Conservation (phyloP, 2,797 vertebrate species). For the Philypnodon macrostomus region DNA sequence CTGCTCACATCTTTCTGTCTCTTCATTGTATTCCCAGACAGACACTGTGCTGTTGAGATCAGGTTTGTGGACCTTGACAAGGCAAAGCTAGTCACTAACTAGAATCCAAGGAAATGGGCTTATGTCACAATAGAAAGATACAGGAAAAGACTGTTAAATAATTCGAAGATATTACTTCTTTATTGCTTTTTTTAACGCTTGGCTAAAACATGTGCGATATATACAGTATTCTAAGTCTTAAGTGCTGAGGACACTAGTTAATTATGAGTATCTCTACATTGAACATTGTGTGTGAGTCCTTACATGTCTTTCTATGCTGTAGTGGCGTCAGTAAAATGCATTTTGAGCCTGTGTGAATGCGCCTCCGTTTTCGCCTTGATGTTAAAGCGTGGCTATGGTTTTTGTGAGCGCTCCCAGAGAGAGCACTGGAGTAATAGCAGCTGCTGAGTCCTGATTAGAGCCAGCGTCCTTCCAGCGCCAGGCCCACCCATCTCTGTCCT, state of each 20-base stretch:
- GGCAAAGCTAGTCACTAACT: too few relatives aligned
- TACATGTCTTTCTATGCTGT: slow-evolving; percentile 15
- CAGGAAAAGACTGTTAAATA: too few relatives aligned
- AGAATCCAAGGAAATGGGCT: too few relatives aligned
- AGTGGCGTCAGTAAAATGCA: slow-evolving; percentile 16
- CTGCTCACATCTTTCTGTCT: too few relatives aligned
- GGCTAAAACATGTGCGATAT: too few relatives aligned
- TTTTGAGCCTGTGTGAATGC: slow-evolving; percentile 11
- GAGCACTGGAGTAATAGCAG: slow-evolving; percentile 70
- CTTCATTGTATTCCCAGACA: too few relatives aligned
- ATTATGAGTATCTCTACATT: slow-evolving; percentile 5
- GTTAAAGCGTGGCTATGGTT: slow-evolving; percentile 54
- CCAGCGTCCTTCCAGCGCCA: slow-evolving; percentile 56
- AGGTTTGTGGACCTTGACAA: too few relatives aligned
- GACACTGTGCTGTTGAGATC: too few relatives aligned
- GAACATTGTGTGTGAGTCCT: slow-evolving; percentile 10
- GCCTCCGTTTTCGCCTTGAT: slow-evolving; percentile 45
- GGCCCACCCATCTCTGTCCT: slow-evolving; percentile 69
- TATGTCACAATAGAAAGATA: too few relatives aligned
- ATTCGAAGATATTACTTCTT: too few relatives aligned
- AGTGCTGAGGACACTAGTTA: neutral
- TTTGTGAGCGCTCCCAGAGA: slow-evolving; percentile 53
- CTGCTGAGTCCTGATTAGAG: slow-evolving; percentile 73
- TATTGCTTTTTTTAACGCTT: too few relatives aligned
- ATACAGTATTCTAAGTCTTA: too few relatives aligned